Conservation (phyloP, 2,797 vertebrate genomes). For the Chlorospingus flavigularis region DNA sequence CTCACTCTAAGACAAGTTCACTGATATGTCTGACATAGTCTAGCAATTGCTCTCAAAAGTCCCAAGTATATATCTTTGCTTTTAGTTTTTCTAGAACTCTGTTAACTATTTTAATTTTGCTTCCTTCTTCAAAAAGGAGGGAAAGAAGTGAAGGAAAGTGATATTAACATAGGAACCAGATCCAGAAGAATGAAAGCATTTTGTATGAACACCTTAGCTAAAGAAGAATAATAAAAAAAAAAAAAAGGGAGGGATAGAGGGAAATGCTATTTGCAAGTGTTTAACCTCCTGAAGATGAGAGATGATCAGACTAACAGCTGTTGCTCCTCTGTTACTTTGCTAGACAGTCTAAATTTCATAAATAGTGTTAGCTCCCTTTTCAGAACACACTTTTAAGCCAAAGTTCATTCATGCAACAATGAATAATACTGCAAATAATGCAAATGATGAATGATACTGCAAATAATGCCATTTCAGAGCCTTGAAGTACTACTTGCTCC, state of each 20-base stretch:
- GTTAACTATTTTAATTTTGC: neutral
- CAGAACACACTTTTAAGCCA: neutral
- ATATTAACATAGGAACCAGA: neutral
- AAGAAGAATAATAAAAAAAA: neutral
- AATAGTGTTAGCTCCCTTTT: neutral
- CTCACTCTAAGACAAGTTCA: neutral
- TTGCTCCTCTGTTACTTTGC: neutral
- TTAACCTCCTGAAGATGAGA: neutral
- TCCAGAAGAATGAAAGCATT: neutral
- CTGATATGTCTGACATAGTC: neutral
- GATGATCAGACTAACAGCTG: neutral
- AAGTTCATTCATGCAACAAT: neutral
- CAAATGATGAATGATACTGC: too few species aligned
- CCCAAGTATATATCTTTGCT: neutral
- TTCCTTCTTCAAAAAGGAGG: neutral
- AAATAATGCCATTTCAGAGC: neutral
- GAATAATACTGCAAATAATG: neutral
- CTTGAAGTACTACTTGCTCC: neutral
- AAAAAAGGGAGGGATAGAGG: neutral
- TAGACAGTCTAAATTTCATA: accelerated
- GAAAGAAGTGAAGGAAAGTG: neutral
- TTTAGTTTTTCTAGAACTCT: neutral
- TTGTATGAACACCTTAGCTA: neutral
- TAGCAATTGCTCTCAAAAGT: neutral
- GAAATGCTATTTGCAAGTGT: neutral